phyloP scores from a whole-genome alignment of 2,888 invertebrate genomes.

The Phalera bucephala region DNA sequence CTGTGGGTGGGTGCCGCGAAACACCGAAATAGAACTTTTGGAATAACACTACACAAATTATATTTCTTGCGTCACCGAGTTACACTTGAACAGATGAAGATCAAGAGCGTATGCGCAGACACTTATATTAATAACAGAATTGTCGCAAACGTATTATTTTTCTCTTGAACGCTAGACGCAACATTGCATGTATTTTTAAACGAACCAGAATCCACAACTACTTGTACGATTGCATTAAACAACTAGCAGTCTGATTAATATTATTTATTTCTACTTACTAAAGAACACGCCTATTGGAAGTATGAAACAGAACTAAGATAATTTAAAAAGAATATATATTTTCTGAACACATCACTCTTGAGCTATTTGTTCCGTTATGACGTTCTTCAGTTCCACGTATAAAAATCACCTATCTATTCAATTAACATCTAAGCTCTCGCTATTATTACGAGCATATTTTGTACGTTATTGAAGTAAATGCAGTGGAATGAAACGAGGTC shows the following conservation, averaged over 20 bases:
- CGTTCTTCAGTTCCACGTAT: not conserved
- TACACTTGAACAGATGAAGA: constrained; percentile 64
- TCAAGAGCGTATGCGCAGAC: constrained; percentile 58
- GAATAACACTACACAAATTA: constrained; percentile 79
- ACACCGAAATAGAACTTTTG: constrained; percentile 80
- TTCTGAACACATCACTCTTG: not conserved
- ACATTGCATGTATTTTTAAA: constrained; percentile 10
- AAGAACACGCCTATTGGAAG: too few relatives aligned
- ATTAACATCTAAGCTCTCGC: too few relatives aligned
- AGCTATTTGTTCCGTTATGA: not conserved
- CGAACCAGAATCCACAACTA: not conserved
- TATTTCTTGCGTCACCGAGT: constrained; percentile 72
- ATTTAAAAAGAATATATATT: too few relatives aligned
- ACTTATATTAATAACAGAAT: constrained; percentile 16
- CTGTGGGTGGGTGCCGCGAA: constrained; percentile 64
- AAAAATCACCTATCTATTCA: too few relatives aligned
- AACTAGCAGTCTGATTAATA: too few relatives aligned
- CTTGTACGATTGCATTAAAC: too few relatives aligned
- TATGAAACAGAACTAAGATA: too few relatives aligned
- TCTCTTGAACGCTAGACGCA: constrained; percentile 17
- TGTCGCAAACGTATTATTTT: constrained; percentile 13
- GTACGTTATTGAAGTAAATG: too few relatives aligned
- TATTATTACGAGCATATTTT: too few relatives aligned
- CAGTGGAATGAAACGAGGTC: constrained; percentile 16
- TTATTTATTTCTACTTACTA: too few relatives aligned